These are phyloP conservation scores for Penelope pileata DNA, from an alignment of 2,113 vertebrate genomes.

Conservation along the genomic window DNA sequence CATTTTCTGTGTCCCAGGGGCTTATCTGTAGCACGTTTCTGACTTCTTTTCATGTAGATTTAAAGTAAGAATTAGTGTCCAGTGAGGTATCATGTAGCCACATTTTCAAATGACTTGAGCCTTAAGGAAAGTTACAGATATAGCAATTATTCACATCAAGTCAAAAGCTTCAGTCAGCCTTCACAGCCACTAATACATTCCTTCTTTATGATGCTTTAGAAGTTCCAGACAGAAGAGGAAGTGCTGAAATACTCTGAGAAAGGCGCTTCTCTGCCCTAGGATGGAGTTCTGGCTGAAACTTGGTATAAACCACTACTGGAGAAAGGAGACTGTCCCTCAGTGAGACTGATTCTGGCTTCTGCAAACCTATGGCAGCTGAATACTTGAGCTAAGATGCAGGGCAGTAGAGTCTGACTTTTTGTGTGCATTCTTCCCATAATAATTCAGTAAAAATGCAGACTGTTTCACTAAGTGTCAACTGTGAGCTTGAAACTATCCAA, in stretches of 20 bases:
- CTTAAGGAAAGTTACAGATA: background rate
- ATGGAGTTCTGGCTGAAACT: conserved; percentile 46
- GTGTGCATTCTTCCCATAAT: conserved; percentile 30
- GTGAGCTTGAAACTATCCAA: conserved; percentile 4
- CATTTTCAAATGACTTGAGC: background rate
- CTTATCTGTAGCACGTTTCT: background rate
- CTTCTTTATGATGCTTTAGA: conserved; percentile 60
- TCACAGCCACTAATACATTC: conserved; percentile 58
- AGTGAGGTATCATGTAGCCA: background rate
- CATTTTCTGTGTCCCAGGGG: background rate
- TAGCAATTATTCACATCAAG: background rate
- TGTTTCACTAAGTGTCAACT: conserved; percentile 25
- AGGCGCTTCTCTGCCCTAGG: background rate
- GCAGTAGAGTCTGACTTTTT: conserved; percentile 38
- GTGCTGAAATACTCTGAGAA: conserved; percentile 51
- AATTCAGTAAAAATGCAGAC: conserved; percentile 45
- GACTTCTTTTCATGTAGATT: background rate
- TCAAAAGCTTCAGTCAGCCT: conserved; percentile 39
- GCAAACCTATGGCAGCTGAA: conserved; percentile 21
- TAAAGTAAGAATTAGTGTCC: background rate
- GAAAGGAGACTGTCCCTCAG: background rate
- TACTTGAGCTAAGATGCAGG: conserved; percentile 2
- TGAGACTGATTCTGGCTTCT: conserved; percentile 23
- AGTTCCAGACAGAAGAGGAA: conserved; percentile 68
- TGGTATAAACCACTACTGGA: background rate